These are phyloP conservation scores for Ploceus nigricollis DNA, from an alignment of 2,113 vertebrate species.

Conservation along the genomic window DNA sequence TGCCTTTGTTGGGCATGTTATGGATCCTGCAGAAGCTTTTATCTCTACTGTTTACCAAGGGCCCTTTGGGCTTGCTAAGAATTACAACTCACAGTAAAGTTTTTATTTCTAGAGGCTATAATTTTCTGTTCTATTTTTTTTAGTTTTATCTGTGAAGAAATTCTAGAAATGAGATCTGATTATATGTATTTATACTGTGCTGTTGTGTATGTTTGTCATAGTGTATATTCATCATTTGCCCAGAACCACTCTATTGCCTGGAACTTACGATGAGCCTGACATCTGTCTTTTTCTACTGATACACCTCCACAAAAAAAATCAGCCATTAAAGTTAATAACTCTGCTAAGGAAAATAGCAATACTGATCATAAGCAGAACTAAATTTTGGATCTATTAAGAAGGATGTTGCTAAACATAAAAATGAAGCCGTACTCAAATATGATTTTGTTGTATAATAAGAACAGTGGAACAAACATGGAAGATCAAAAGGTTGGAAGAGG, in stretches of 20 bases:
- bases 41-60: not conserved
- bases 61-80: not conserved
- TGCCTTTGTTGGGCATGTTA: not conserved
- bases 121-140: not conserved
- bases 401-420: not conserved
- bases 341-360: not conserved
- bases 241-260: not conserved
- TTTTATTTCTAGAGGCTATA: not conserved
- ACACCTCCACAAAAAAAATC: not conserved
- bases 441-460: not conserved
- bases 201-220: not conserved
- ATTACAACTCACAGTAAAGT: not conserved
- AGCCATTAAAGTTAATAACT: not conserved
- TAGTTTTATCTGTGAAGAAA: not conserved
- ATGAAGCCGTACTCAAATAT: not conserved
- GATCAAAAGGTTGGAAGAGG: not conserved
- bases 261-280: not conserved
- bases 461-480: not conserved
- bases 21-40: constrained; percentile 7
- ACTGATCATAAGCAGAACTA: not conserved
- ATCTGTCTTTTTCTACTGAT: not conserved
- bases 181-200: not conserved
- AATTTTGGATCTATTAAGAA: not conserved
- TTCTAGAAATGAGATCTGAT: not conserved
- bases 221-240: not conserved